Conservation (phyloP, 2,888 invertebrate genomes). For the Ichneumoninae sp. region DNA sequence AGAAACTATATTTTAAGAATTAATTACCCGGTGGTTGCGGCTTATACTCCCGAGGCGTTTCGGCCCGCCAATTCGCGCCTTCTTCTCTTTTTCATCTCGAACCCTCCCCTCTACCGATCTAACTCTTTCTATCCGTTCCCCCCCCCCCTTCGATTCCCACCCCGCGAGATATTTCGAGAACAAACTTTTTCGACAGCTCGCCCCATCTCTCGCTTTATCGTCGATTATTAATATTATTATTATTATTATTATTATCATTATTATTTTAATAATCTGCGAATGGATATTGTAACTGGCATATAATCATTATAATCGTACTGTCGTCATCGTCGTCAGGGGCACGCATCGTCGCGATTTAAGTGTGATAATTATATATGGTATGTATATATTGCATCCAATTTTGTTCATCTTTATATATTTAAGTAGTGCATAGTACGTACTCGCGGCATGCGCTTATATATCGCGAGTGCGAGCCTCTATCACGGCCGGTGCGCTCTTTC, state of each 20-base stretch:
- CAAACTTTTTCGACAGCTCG: slow-evolving; percentile 65
- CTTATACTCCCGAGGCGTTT: slow-evolving; percentile 54
- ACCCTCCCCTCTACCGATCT: slow-evolving; percentile 13
- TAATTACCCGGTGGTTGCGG: slow-evolving; percentile 70
- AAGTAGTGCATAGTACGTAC: not conserved
- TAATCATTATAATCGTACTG: slow-evolving; percentile 37
- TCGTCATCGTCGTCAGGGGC: slow-evolving; percentile 51
- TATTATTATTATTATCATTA: slow-evolving; percentile 34
- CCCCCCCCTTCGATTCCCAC: slow-evolving; percentile 21
- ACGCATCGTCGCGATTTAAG: slow-evolving; percentile 28
- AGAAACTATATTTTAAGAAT: slow-evolving; percentile 73
- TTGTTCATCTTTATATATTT: slow-evolving; percentile 11
- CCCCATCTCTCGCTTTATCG: slow-evolving; percentile 45
- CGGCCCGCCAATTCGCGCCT: slow-evolving; percentile 60
- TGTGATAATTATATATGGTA: not conserved
- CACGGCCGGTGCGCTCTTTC: slow-evolving; percentile 25
- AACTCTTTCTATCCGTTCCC: not conserved
- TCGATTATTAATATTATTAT: slow-evolving; percentile 45
- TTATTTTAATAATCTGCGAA: slow-evolving; percentile 1
- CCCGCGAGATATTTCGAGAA: slow-evolving; percentile 61
- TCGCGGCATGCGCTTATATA: slow-evolving; percentile 34
- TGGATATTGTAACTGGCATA: not conserved
- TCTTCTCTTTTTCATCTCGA: slow-evolving; percentile 13
- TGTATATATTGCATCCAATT: slow-evolving; percentile 12
- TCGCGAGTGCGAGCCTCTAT: slow-evolving; percentile 30